Base-by-base conservation (phyloP, 2,888 invertebrate species). In the Pogonocherus hispidulus region DNA sequence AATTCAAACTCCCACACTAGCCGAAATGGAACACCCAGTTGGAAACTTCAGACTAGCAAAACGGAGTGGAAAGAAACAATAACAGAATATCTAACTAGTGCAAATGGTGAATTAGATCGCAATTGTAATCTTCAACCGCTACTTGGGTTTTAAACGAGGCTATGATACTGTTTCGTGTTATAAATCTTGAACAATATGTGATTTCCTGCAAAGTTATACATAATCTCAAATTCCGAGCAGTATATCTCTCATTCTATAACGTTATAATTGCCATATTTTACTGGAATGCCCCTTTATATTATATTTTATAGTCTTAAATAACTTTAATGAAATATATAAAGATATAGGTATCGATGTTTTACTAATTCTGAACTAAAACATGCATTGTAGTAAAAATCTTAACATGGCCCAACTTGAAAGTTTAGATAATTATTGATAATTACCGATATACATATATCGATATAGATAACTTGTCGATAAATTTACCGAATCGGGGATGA, bases 41-140 rank as follows among this genome's bases (percentile, higher is more conserved):
- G n/a, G 19, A 55, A 41, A 55, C 35, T 37, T 20, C 14, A 8
- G 14, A 35, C 37, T 37, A 19, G n/a, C n/a, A 55, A 16, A 52
- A 52, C 55, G 35, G n/a, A 55, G 55, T 55, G 22, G n/a, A 55
- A 55, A 41, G 37, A 37, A 41, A 55, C 37, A 55, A 55, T 55
- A 55, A 37, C 11, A 19, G 23, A 57, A 46, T 44, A 23, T 46
- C 57, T 44, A 46, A 46, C 57, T 46, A 57, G 18, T 46, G 8
- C 37, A 23, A 32, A 32, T 32, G 47, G 35, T 46, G 46, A 46
- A 57, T 46, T 57, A 57, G 57, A 44, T 32, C 9, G 32, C 47
- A 59, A 27, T 59, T 47, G 59, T 35, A 59, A 59, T 59, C 59
- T 47, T 47, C 32, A 57, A 47, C 47, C 18, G 32, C 32, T 32